These are phyloP conservation scores for Tetranychus truncatus DNA, from an alignment of 2,888 invertebrate species.

Conservation along the genomic window DNA sequence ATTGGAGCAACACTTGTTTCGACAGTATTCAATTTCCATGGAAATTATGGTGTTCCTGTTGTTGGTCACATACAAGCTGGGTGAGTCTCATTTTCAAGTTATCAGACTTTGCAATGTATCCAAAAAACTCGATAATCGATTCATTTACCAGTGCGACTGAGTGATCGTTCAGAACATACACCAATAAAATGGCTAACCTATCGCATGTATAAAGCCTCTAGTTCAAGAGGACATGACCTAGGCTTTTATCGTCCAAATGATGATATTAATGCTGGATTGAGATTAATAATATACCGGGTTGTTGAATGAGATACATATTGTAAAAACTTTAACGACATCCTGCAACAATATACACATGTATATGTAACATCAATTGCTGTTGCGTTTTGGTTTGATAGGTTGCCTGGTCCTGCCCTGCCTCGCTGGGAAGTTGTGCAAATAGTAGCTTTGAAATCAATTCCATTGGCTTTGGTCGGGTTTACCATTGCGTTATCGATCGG, in stretches of 20 bases:
- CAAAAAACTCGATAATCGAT: slow-evolving; percentile 1
- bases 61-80: slow-evolving; percentile 29
- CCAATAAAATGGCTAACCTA: too few species aligned
- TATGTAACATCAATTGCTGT: slow-evolving; percentile 16
- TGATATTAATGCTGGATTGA: too few species aligned
- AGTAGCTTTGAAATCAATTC: slow-evolving; percentile 33
- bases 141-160: too few species aligned
- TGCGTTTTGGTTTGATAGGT: slow-evolving; percentile 29
- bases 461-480: slow-evolving; percentile 41
- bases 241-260: too few species aligned
- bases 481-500: slow-evolving; percentile 55
- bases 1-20: slow-evolving; percentile 28
- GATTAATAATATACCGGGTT: too few species aligned
- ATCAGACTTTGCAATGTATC: slow-evolving; percentile 15
- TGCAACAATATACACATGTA: too few species aligned
- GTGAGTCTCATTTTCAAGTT: not conserved
- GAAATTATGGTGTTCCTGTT: slow-evolving; percentile 25
- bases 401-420: slow-evolving; percentile 31
- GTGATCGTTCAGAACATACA: too few species aligned
- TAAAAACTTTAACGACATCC: too few species aligned
- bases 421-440: slow-evolving; percentile 25
- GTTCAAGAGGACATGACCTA: too few species aligned
- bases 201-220: too few species aligned
- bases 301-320: too few species aligned
- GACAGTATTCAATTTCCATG: slow-evolving; percentile 26